phyloP scores from a whole-genome alignment of 2,888 invertebrate genomes.

The Psococerastis gibbosa region DNA sequence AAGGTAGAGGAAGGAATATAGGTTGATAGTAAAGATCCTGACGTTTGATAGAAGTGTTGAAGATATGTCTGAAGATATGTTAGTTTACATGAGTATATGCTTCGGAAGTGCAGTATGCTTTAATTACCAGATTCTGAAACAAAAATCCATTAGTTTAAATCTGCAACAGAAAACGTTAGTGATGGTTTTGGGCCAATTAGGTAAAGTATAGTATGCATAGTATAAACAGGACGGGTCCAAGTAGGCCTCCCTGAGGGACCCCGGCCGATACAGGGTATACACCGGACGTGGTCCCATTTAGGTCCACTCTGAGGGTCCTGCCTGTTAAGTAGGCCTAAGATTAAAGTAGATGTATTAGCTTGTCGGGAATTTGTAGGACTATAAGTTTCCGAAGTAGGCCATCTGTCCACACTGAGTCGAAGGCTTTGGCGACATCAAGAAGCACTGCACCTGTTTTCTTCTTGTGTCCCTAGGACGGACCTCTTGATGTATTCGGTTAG shows the following conservation, averaged over 20 bases:
- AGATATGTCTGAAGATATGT: no score
- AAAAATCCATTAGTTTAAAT: no score
- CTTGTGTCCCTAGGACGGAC: constrained; percentile 18
- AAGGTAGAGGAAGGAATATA: no score
- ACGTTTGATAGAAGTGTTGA: no score
- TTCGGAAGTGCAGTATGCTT: no score
- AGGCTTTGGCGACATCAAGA: constrained; percentile 22
- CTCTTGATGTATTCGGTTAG: constrained; percentile 18
- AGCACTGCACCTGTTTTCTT: no score
- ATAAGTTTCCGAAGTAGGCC: constrained; percentile 19
- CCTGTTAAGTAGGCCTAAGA: not conserved
- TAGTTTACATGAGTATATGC: no score
- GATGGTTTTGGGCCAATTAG: no score
- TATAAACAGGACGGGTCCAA: not conserved
- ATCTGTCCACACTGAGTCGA: constrained; percentile 22
- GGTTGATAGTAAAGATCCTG: no score
- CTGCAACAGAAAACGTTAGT: no score
- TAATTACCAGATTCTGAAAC: no score
- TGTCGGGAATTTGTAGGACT: not conserved
- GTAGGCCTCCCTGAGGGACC: constrained; percentile 7
- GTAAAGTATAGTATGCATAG: not conserved
- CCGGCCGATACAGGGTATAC: constrained; percentile 5
- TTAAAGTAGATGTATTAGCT: not conserved
- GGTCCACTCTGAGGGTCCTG: not conserved
- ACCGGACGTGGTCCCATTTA: not conserved